phyloP scores from a whole-genome alignment of 2,797 vertebrate genomes.

The Sebastes ruberrimus region DNA sequence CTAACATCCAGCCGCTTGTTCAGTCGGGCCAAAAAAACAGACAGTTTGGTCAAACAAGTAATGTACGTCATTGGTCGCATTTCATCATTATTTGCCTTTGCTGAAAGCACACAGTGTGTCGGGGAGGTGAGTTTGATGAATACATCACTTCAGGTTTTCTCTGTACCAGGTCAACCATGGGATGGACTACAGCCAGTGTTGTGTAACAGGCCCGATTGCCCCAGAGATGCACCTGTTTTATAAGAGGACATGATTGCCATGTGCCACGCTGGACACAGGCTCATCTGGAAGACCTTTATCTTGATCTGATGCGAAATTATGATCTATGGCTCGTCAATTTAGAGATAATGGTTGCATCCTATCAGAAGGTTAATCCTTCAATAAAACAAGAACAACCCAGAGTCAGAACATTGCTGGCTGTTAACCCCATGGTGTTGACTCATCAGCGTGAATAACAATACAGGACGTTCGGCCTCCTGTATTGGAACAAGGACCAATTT shows the following conservation, averaged over 20 bases:
- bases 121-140: slow-evolving; percentile 1
- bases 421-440: slow-evolving; percentile 5
- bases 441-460: neutral
- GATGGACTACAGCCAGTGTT: slow-evolving; percentile 40
- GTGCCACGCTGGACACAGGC: neutral
- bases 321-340: neutral
- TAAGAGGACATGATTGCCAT: slow-evolving; percentile 1
- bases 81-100: slow-evolving; percentile 25
- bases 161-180: slow-evolving; percentile 14
- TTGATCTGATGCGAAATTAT: neutral
- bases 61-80: neutral
- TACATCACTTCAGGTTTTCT: slow-evolving; percentile 9
- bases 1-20: neutral
- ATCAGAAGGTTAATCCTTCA: neutral
- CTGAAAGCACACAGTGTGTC: slow-evolving; percentile 12
- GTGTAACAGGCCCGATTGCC: slow-evolving; percentile 16
- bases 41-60: neutral
- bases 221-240: slow-evolving; percentile 16
- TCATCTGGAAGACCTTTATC: neutral
- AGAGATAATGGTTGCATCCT: neutral
- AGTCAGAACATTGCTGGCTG: neutral
- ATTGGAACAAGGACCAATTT: neutral
- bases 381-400: slow-evolving; percentile 13
- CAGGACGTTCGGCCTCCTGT: neutral
- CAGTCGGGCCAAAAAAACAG: neutral